Evolutionary conservation across 2,113 vertebrate genomes (phyloP), one percentile per base, ranked within the genome.

Genomic region (Entosphenus tridentatus): DNA sequence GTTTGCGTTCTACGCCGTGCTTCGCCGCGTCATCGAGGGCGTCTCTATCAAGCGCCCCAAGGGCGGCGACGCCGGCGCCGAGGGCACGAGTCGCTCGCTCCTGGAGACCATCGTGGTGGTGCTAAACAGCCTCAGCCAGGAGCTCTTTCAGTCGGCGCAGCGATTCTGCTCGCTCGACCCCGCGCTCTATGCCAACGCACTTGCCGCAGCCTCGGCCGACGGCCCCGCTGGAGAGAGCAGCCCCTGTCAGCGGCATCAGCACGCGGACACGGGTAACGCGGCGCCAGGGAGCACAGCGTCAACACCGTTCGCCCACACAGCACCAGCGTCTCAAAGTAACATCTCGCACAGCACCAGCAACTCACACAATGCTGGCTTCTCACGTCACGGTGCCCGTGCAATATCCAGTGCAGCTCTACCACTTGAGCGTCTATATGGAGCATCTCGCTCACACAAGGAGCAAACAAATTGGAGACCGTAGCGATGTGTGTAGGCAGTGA

Each of bases 1-100:
- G n/a, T 65, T 65, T 65, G 62, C 62, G n/a, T 65, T 65, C 62
- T 65, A 65, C 21, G 62, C 62, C 10, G 62, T 65, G 21, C n/a
- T 65, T 65, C 62, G 62, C 21, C 62, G 62, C 21, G n/a, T 65
- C 62, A 65, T 65, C 62, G 62, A 65, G 62, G 21, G 21, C 21
- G n/a, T 65, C 62, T 65, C 62, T 10, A n/a, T 65, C 8, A 65
- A 65, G 21, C n/a, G 62, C n/a, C 62, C 62, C n/a, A n/a, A 21
- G n/a, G 62, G 62, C n/a, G 62, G 62, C n/a, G 62, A 65, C 10
- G 62, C 62, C 21, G n/a, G 62, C n/a, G 10, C 21, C n/a, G n/a
- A n/a, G 21, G 21, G n/a, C n/a, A 21, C n/a, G 10, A 65, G 62
- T 21, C 62, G 62, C 21, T 16, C n/a, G n/a, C 62, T 65, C 8